These are phyloP conservation scores for Antheraea yamamai DNA, from an alignment of 2,888 invertebrate species.

Conservation along the genomic window DNA sequence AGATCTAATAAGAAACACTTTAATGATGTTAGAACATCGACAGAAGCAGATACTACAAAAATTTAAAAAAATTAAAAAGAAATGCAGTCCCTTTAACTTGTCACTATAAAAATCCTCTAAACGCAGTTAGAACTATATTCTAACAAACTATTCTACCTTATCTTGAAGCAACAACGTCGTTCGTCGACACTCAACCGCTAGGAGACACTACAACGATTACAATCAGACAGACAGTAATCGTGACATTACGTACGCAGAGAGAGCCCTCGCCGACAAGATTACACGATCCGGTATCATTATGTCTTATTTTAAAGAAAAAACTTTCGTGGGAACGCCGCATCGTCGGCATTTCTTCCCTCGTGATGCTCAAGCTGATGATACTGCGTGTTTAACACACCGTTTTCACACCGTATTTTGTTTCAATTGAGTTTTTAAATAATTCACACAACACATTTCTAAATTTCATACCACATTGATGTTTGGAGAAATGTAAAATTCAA, in stretches of 20 bases:
- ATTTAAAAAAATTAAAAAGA: background rate
- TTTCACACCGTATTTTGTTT: too few species aligned
- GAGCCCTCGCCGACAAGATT: constrained; percentile 8
- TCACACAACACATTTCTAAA: too few species aligned
- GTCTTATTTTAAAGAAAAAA: constrained; percentile 5
- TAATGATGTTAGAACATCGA: background rate
- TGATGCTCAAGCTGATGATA: constrained; percentile 2
- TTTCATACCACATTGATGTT: too few species aligned
- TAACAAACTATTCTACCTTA: background rate
- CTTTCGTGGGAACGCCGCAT: constrained; percentile 10
- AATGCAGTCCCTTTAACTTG: background rate
- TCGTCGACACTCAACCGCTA: background rate
- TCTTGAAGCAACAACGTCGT: background rate
- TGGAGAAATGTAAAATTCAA: too few species aligned
- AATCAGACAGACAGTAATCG: background rate
- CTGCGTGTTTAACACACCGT: background rate
- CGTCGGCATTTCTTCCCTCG: background rate
- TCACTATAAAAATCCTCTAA: background rate
- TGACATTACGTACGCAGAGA: constrained; percentile 11
- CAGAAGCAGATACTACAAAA: background rate
- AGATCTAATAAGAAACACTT: too few species aligned
- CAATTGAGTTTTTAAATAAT: too few species aligned
- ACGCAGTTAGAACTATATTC: background rate
- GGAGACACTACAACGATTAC: background rate
- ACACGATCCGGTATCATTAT: constrained; percentile 7